A percentile compares a stretch with the other conserved stretches of the same genome.
Conservation (phyloP, 2,888 invertebrate species). For the Polydrusus cervinus region DNA sequence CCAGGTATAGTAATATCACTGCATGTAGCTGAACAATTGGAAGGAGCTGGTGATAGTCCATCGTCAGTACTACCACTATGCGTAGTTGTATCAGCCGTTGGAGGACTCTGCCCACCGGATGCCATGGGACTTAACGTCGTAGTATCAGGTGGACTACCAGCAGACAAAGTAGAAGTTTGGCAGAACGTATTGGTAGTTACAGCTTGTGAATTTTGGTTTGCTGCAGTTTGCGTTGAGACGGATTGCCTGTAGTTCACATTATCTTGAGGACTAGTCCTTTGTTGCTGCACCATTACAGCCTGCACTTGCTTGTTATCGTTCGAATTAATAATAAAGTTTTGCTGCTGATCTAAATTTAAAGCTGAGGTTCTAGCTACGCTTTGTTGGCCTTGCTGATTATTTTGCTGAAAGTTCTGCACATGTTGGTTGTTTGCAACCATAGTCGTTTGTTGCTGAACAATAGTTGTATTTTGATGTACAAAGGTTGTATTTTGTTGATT, state of each 20-base stretch:
- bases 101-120: slow-evolving; percentile 71
- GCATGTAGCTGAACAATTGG: slow-evolving; percentile 67
- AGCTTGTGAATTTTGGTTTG: slow-evolving; percentile 72
- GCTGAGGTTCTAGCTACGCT: slow-evolving; percentile 60
- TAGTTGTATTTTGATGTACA: slow-evolving; percentile 89
- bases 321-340: slow-evolving; percentile 73
- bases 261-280: slow-evolving; percentile 62
- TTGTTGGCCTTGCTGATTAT: slow-evolving; percentile 47
- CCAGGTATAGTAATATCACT: slow-evolving; percentile 64
- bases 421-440: slow-evolving; percentile 82
- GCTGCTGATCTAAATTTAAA: slow-evolving; percentile 77
- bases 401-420: slow-evolving; percentile 67
- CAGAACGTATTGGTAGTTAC: slow-evolving; percentile 71
- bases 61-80: slow-evolving; percentile 70
- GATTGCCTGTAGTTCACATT: slow-evolving; percentile 74
- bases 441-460: slow-evolving; percentile 87
- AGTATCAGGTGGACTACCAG: slow-evolving; percentile 86
- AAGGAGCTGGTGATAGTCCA: slow-evolving; percentile 70
- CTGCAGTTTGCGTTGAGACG: slow-evolving; percentile 84
- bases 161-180: slow-evolving; percentile 69
- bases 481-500: slow-evolving; percentile 81
- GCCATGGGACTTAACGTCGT: slow-evolving; percentile 89
- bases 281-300: slow-evolving; percentile 60
- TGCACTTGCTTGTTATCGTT: slow-evolving; percentile 68
- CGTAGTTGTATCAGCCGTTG: slow-evolving; percentile 70